Base-by-base conservation (phyloP, 2,888 invertebrate genomes). In the Cosmorhoe ocellata region DNA sequence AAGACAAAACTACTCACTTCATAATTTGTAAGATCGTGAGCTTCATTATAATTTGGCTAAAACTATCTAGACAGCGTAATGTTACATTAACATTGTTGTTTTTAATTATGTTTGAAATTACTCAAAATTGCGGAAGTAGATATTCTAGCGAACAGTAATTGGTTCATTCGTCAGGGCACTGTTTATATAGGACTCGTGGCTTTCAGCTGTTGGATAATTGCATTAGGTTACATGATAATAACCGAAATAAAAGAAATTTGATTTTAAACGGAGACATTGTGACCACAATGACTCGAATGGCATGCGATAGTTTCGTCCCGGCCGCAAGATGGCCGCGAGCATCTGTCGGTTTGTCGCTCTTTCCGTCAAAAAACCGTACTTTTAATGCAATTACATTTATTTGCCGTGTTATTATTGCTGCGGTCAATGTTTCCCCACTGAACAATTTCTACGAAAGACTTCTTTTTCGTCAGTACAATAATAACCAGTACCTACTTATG, bases 321-420 rank as follows among this genome's bases (percentile, higher is more conserved):
- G 72, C 83, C 84, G 72, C 84, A 87, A 81, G 77, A 85, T 85
- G 81, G 88, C 88, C 82, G 81, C 80, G 71, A 86, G 89, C 89
- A 89, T 86, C 85, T 90, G 89, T 86, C 87, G 81, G 75, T 76
- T 86, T 86, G 86, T 82, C 88, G 87, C 86, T 84, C 77, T 84
- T 87, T 78, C 75, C 71, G 52, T 71, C 74, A 81, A 84, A 84
- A 82, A 81, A 82, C 81, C 67, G 76, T 81, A 77, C 70, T 81
- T 76, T 78, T 76, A 76, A 75, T 79, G 78, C 77, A 85, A 84
- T 89, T 84, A 56, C 45, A 41, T 43, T 36, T 58, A 84, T 80
- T 76, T 76, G 69, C 67, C 74, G 67, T 76, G 72, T 75, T 74
- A 76, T 77, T 82, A 81, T 79, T 77, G 71, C 71, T 88, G 88